These are phyloP conservation scores for Protobothrops flavoviridis DNA, from an alignment of 2,113 vertebrate genomes.

Conservation along the genomic window DNA sequence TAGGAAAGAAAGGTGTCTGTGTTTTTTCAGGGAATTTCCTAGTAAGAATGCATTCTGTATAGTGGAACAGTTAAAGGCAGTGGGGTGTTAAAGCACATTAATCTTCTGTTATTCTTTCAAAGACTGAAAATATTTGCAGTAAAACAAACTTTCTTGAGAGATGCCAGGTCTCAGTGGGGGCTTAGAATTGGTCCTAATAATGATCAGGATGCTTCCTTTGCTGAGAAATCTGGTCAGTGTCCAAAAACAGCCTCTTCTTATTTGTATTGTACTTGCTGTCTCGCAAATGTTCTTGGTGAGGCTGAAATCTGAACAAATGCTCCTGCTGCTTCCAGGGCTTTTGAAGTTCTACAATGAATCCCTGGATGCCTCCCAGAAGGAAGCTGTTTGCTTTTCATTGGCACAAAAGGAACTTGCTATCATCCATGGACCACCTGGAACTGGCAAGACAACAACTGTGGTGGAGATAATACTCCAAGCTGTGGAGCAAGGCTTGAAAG, in stretches of 20 bases:
- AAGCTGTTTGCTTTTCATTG: constrained; percentile 86
- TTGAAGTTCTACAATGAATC: constrained; percentile 74
- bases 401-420: constrained; percentile 91
- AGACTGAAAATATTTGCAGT: not conserved
- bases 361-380: constrained; percentile 88
- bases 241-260: not conserved
- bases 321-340: constrained; percentile 51
- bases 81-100: not conserved
- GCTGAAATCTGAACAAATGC: not conserved
- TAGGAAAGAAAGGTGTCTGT: not conserved
- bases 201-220: not conserved
- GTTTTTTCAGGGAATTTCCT: not conserved
- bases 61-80: not conserved
- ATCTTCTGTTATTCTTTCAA: not conserved
- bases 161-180: not conserved
- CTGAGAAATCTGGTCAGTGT: not conserved
- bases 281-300: not conserved
- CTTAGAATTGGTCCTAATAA: not conserved
- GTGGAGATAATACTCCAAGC: constrained; percentile 91
- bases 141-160: not conserved
- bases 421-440: constrained; percentile 93
- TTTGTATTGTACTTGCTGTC: not conserved
- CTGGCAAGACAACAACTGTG: constrained; percentile 93
- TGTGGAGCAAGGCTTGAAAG: constrained; percentile 86
- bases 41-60: not conserved